Evolutionary conservation across 1,140 invertebrate genomes (phyloP).

Genomic region (Ips nitidus): DNA sequence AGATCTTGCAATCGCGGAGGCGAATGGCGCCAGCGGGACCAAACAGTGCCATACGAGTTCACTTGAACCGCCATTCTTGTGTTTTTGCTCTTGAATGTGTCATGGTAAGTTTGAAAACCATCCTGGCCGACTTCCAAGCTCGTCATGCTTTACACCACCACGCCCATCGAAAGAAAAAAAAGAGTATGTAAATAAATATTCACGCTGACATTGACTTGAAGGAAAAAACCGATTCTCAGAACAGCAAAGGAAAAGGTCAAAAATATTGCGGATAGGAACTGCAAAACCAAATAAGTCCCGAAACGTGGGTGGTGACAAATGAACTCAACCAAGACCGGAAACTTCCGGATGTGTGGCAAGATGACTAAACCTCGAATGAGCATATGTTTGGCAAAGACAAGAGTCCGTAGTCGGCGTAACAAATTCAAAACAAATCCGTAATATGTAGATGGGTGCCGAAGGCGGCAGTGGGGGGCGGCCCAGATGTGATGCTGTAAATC

Average conservation of each 20-base stretch:
- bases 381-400: constrained; percentile 26
- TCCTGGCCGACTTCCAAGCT: too few species aligned
- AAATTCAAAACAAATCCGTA: constrained; percentile 49
- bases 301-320: background rate
- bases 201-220: too few species aligned
- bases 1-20: too few species aligned
- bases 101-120: too few species aligned
- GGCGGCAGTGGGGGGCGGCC: constrained; percentile 28
- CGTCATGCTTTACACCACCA: too few species aligned
- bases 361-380: constrained; percentile 17
- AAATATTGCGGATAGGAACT: background rate
- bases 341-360: constrained; percentile 13
- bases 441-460: constrained; percentile 43
- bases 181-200: too few species aligned
- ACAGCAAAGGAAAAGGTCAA: background rate
- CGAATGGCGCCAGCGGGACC: too few species aligned
- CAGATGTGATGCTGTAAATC: constrained; percentile 47
- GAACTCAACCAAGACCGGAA: constrained; percentile 14
- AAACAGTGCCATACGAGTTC: too few species aligned
- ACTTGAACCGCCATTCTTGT: too few species aligned
- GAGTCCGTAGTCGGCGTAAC: constrained; percentile 35
- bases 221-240: background rate
- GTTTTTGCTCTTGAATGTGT: too few species aligned
- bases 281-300: background rate
- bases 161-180: too few species aligned